Evolutionary conservation across 37 sponge, comb jelly and placozoan genomes (phyloP), one percentile per base, ranked within the genome.

Genomic region (Agelas oroides): DNA sequence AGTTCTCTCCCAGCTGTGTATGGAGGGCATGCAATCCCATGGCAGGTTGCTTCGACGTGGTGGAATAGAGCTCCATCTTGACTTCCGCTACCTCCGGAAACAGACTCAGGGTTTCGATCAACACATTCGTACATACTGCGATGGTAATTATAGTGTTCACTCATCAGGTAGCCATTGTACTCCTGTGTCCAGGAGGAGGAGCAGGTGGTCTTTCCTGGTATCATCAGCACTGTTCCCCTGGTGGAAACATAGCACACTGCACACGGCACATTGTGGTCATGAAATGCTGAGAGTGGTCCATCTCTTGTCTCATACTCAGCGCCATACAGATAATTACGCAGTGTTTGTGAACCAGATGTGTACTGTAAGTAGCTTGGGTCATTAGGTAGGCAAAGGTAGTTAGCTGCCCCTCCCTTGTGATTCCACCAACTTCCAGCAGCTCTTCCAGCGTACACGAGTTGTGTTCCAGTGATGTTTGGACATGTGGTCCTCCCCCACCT

Each of bases 1-100:
- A 89, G 84, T 31, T 77, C 90, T 60, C 79, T 77, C 1, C 53
- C 33, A 32, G 36, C 13, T 25, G 72, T 61, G 41, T 89, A 89
- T 25, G 90, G 84, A 30, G 84, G 84, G 59, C 90, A 89, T 6
- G n/a, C n/a, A n/a, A 89, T 30, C 1, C 79, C 84, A 60, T 78
- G 33, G 32, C 90, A 89, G 17, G 38, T 71, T 2, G 84, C 84
- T 33, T 84, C 80, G 71, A 77, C 73, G 46, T 84, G 73, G 33
- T 79, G 73, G 67, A 89, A 89, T 14, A 89, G 73, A 37, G 75
- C 84, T 38, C 84, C 84, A 65, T 89, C 39, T n/a, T 65, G 56
- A 59, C 84, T 36, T 52, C 34, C 38, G 24, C 15, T 2, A 53
- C 35, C 53, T 5, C 84, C 84, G 27, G 79, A 59, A 25, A 89